Evolutionary conservation across 1,140 invertebrate genomes (phyloP).

Genomic region (Cyclargus thomasi): DNA sequence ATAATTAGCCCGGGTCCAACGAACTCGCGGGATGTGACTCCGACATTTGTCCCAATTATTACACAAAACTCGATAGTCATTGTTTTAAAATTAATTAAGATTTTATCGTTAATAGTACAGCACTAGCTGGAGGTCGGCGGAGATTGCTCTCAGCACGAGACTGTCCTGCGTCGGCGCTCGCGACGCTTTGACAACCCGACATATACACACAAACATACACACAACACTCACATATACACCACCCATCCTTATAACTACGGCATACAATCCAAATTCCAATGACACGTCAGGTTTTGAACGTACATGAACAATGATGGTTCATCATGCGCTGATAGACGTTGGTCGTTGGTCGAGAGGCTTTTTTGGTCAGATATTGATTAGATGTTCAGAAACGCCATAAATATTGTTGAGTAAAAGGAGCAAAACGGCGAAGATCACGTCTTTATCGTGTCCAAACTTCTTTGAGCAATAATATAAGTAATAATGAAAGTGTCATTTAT

Average conservation of each 20-base stretch:
- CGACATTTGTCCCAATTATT: too few species aligned
- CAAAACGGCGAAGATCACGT: not conserved
- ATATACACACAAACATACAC: slow-evolving; percentile 37
- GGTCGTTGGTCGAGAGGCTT: slow-evolving; percentile 48
- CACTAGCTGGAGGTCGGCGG: slow-evolving; percentile 52
- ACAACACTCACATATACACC: not conserved
- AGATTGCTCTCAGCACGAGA: slow-evolving; percentile 74
- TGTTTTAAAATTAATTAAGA: not conserved
- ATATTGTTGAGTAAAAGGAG: not conserved
- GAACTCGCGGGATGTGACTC: too few species aligned
- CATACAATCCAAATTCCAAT: slow-evolving; percentile 30
- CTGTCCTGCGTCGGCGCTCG: slow-evolving; percentile 69
- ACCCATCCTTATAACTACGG: slow-evolving; percentile 24
- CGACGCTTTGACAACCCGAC: slow-evolving; percentile 73
- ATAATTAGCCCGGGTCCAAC: too few species aligned
- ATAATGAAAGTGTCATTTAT: too few species aligned
- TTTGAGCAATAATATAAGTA: not conserved
- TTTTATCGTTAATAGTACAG: slow-evolving; percentile 44
- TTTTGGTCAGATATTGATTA: slow-evolving; percentile 66
- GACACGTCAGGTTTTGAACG: slow-evolving; percentile 14
- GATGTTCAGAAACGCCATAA: slow-evolving; percentile 29
- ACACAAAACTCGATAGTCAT: not conserved
- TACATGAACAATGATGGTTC: slow-evolving; percentile 34
- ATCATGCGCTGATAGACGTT: slow-evolving; percentile 69
- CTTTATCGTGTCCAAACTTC: not conserved